Base-by-base conservation (phyloP, 30 jellyfish, hydroid and myxozoan genomes). In the Pseudorhiza aurosa region DNA sequence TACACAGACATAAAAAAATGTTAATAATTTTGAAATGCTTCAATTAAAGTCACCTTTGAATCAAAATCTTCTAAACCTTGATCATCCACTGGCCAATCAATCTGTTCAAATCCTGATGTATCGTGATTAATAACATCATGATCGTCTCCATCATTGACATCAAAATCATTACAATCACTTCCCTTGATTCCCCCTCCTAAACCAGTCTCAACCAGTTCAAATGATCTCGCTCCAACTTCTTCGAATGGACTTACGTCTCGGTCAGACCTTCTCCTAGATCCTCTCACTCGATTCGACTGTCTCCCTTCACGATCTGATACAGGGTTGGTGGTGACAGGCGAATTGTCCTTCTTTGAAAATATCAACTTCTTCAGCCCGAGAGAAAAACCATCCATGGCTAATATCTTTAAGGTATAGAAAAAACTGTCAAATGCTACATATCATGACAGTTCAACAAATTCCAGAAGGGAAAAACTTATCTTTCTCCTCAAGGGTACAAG, bases 161-260 rank as follows among this genome's bases (percentile, higher is more conserved):
- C 89, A 6, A 63, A 77, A 33, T 45, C 81, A 5, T 77, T 72
- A 32, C 50, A 19, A 18, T 12, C 73, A 28, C 58, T 49, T 36
- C 58, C 87, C 25, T 57, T 8, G 11, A 4, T 57, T 5, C 65
- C 65, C 4, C 5, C 6, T 15, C 42, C 44, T 6, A 7, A 7
- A 22, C 7, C 19, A 25, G 40, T 25, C 4, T 75, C 88, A 19
- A 15, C 33, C 80, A 65, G 5, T 44, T 42, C 79, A 12, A 32
- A 15, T 2, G 24, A 1, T 29, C 63, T 28, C 27, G 31, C 73
- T 42, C 32, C 40, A 43, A 77, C 72, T 57, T 79, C 91, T 35
- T 65, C 83, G 36, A 79, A 63, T 0, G 91, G 91, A 32, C 91
- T 79, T 7, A 27, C 5, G 12, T 58, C 75, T 33, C 83, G 45